A percentile compares a stretch with the other conserved stretches of the same genome.
These are phyloP conservation scores for Xiphophorus maculatus DNA, from an alignment of 2,113 vertebrate genomes.

Conservation along the genomic window DNA sequence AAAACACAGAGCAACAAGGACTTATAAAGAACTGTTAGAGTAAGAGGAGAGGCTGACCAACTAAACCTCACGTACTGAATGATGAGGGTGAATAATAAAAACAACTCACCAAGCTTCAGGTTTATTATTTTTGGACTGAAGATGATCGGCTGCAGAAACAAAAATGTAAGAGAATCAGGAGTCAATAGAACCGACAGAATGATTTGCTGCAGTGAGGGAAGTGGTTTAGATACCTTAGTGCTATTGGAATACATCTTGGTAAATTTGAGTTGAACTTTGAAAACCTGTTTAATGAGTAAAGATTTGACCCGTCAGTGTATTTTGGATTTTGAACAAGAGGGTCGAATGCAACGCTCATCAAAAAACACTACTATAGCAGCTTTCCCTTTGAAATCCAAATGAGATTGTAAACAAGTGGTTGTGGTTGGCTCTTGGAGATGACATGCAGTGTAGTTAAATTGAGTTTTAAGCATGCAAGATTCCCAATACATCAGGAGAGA, in stretches of 20 bases:
- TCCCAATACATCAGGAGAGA: background rate
- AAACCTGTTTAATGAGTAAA: no score
- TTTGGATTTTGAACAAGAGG: no score
- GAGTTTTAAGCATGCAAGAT: no score
- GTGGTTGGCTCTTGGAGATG: no score
- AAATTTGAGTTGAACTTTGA: background rate
- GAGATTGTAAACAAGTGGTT: no score
- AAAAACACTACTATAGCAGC: no score
- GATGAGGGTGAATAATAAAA: background rate
- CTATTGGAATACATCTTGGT: background rate
- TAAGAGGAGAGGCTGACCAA: background rate
- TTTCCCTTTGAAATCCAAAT: no score
- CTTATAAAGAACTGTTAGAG: background rate
- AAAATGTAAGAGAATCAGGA: background rate
- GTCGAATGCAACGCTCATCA: no score
- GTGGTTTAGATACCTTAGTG: background rate
- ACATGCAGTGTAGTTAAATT: no score
- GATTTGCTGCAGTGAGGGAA: background rate
- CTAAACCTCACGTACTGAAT: background rate
- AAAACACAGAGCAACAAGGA: slow-evolving; percentile 6
- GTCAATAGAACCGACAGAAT: background rate
- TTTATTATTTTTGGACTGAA: slow-evolving; percentile 55
- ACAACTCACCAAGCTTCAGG: slow-evolving; percentile 61
- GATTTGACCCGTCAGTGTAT: no score
- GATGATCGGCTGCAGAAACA: slow-evolving; percentile 67